Base-by-base conservation (phyloP, 2,888 invertebrate species). In the Acrobasis consociella region DNA sequence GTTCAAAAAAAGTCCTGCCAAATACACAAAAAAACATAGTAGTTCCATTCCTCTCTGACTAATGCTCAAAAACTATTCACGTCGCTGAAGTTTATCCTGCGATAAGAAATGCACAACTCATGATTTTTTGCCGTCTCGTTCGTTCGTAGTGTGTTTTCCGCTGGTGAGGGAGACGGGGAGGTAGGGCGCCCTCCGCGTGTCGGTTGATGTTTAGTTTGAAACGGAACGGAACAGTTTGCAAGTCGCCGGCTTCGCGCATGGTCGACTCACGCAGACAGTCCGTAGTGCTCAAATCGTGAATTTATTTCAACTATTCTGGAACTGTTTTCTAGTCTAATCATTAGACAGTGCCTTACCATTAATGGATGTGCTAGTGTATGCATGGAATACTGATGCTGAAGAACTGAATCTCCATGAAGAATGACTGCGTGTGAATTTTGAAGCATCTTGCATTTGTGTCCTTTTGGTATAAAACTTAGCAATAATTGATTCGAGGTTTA, bases 221-320 rank as follows among this genome's bases (percentile, higher is more conserved):
- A 84, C 83, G 81, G 82, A 84, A 84, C 82, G 79, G 82, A 89
- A 85, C 91, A 91, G 91, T 92, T 91, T 89, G 91, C 91, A 83
- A 92, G 91, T 88, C 87, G 91, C 91, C 91, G 91, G 91, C 91
- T 82, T 67, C 82, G 89, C 80, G 91, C 86, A 75, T 82, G 90
- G 89, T 81, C 80, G 91, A 84, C 85, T 78, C 69, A 80, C 76
- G 87, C 86, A 83, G 78, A 83, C 85, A 83, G 89, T 89, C 76
- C 72, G 87, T 89, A 84, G 78, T 82, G 87, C 83, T 87, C 86
- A 84, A 87, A 78, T 82, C 83, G 86, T 85, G 81, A 82, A 83
- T 80, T 84, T 82, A 85, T 83, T 81, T 82, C 79, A 76, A 80
- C 72, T 76, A 71, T 78, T 80, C 83, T 80, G 72, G 76, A 82